Conservation (phyloP, 2,113 vertebrate genomes). For the Microtus montanus region DNA sequence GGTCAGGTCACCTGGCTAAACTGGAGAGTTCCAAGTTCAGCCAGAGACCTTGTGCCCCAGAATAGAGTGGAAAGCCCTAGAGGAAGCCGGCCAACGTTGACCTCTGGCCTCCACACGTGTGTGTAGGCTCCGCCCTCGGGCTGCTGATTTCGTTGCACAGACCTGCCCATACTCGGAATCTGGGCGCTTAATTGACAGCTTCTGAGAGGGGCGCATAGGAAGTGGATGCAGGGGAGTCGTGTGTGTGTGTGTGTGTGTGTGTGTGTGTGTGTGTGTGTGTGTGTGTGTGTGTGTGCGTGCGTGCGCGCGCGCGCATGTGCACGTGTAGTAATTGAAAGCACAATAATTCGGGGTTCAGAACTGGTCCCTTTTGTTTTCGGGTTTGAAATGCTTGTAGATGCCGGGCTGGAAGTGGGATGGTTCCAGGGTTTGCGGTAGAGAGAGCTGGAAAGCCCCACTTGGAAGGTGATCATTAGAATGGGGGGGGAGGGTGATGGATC, state of each 20-base stretch:
- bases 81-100: not conserved
- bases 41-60: not conserved
- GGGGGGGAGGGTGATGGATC: not conserved
- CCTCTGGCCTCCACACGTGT: not conserved
- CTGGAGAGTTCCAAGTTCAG: not conserved
- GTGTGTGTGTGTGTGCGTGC: too few relatives aligned
- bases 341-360: not conserved
- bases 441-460: not conserved
- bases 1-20: not conserved
- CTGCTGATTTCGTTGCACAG: not conserved
- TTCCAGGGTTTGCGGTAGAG: not conserved
- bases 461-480: slow-evolving; percentile 49
- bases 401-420: not conserved
- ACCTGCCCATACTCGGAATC: not conserved
- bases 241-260: not conserved
- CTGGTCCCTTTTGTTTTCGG: not conserved
- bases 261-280: not conserved
- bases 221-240: not conserved
- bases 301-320: not conserved
- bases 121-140: not conserved
- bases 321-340: not conserved
- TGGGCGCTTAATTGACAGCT: not conserved
- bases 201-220: not conserved
- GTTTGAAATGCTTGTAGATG: not conserved
- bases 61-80: not conserved